Conservation (phyloP, 2,888 invertebrate species). For the Clunio marinus region DNA sequence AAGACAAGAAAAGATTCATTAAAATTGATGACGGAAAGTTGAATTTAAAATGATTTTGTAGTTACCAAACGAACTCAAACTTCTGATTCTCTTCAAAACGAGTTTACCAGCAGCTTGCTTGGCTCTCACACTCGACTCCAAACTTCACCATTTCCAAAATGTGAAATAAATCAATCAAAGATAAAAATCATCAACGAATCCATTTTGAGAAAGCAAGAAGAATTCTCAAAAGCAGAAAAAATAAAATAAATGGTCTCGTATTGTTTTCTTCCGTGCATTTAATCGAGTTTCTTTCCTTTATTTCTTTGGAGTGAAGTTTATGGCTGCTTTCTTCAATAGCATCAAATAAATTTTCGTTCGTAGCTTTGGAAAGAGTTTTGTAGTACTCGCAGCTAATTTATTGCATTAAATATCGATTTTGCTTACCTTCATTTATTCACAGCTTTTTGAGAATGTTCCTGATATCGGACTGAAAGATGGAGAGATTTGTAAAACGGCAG, state of each 20-base stretch:
- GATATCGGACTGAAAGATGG: background rate
- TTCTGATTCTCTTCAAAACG: too few species aligned
- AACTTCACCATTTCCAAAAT: constrained; percentile 18
- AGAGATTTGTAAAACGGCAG: background rate
- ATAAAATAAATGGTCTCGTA: background rate
- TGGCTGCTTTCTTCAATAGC: constrained; percentile 23
- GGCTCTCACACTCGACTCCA: too few species aligned
- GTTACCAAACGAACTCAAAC: too few species aligned
- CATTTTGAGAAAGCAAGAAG: constrained; percentile 23
- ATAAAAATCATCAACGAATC: constrained; percentile 36
- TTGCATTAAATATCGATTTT: constrained; percentile 32
- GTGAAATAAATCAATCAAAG: constrained; percentile 37
- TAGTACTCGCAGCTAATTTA: constrained; percentile 20
- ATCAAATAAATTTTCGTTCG: background rate
- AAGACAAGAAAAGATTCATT: too few species aligned
- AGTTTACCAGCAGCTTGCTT: too few species aligned
- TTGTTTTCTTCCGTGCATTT: constrained; percentile 2
- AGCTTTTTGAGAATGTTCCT: background rate
- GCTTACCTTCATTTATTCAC: background rate
- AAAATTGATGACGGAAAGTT: too few species aligned
- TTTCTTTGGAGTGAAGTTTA: constrained; percentile 22
- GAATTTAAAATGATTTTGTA: too few species aligned
- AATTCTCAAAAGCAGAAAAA: background rate
- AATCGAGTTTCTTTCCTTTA: background rate
- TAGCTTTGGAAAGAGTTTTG: background rate